phyloP scores from a whole-genome alignment of 2,797 vertebrate genomes.

The Gambusia yucatana region DNA sequence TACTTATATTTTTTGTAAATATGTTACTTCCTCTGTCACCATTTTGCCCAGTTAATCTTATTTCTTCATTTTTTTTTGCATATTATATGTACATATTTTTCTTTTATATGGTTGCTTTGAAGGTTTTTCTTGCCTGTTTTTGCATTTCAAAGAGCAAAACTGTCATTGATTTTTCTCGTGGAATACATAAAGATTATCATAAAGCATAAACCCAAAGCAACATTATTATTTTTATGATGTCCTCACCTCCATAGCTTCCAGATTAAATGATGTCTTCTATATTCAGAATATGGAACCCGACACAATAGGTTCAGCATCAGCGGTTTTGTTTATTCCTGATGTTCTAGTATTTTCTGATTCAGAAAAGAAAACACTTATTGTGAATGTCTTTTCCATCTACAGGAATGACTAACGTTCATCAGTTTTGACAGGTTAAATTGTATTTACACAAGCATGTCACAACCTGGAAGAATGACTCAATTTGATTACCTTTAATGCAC shows the following conservation, averaged over 20 bases:
- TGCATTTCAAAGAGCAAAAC: not conserved
- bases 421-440: not conserved
- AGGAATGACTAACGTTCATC: not conserved
- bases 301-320: not conserved
- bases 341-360: not conserved
- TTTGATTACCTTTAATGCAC: slow-evolving; percentile 1
- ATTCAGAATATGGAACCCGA: not conserved
- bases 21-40: not conserved
- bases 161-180: not conserved
- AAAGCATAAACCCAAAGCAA: not conserved
- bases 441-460: not conserved
- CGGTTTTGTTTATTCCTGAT: slow-evolving; percentile 2
- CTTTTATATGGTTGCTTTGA: not conserved
- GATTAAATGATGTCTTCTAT: not conserved
- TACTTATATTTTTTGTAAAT: not conserved
- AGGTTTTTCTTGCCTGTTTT: not conserved
- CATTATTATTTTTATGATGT: not conserved
- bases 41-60: not conserved
- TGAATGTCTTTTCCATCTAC: not conserved
- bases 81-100: not conserved
- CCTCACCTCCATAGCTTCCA: not conserved
- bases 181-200: not conserved
- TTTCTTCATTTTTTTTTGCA: not conserved
- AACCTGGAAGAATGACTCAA: not conserved
- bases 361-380: not conserved